A percentile compares a stretch with the other conserved stretches of the same genome.
These are phyloP conservation scores for Platerodrilus igneus DNA, from an alignment of 2,888 invertebrate genomes.

Conservation along the genomic window DNA sequence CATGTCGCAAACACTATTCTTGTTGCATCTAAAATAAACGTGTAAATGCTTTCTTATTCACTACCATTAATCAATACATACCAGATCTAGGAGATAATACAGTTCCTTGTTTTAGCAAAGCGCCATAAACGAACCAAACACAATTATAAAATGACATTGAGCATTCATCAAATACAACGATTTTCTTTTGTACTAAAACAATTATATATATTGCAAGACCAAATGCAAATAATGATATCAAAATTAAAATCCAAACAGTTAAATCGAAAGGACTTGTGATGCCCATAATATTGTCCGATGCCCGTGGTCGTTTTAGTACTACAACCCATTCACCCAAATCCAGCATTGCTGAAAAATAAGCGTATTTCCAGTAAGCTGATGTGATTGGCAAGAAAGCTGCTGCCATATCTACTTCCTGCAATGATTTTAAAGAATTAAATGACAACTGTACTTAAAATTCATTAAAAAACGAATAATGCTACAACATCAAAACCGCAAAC, in stretches of 20 bases:
- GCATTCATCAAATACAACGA: conserved; percentile 44
- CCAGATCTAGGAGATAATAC: conserved; percentile 75
- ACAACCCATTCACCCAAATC: conserved; percentile 77
- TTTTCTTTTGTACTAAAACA: conserved; percentile 58
- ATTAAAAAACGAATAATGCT: too few relatives aligned
- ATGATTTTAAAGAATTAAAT: conserved; percentile 9
- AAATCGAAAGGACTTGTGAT: conserved; percentile 74
- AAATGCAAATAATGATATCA: conserved; percentile 66
- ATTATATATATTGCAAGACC: conserved; percentile 75
- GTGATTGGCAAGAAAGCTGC: conserved; percentile 73
- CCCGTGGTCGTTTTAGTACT: conserved; percentile 73
- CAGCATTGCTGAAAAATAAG: conserved; percentile 60
- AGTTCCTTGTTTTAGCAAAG: conserved; percentile 82
- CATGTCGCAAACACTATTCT: conserved; percentile 81
- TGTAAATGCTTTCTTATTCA: conserved; percentile 1
- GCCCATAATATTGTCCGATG: conserved; percentile 79
- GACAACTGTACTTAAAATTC: too few relatives aligned
- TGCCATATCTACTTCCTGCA: conserved; percentile 70
- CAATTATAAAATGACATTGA: conserved; percentile 44
- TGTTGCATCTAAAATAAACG: conserved; percentile 66
- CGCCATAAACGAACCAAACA: conserved; percentile 85
- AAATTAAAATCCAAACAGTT: conserved; percentile 58
- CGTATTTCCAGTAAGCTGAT: conserved; percentile 52
- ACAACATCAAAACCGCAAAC: too few relatives aligned
- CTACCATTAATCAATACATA: conserved; percentile 43